These are phyloP conservation scores for Bradypodion ventrale DNA, from an alignment of 2,797 vertebrate species.

Conservation along the genomic window DNA sequence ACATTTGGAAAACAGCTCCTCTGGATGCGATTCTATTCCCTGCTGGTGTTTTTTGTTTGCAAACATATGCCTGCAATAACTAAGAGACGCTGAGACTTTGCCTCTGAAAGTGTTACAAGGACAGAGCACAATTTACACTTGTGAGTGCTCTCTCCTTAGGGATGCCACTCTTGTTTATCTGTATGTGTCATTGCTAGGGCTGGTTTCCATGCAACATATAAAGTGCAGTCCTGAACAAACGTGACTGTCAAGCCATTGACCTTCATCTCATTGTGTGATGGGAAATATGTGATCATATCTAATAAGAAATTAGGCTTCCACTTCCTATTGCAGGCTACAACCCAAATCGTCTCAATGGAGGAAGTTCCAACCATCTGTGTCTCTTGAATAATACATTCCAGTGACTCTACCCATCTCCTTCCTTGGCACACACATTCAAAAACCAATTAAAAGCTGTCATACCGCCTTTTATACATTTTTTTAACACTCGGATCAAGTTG, in stretches of 20 bases:
- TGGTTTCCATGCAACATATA: neutral
- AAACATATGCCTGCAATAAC: neutral
- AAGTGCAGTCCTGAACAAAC: neutral
- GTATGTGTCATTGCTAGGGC: neutral
- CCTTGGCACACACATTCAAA: constrained; percentile 43
- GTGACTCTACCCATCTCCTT: neutral
- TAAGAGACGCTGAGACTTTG: neutral
- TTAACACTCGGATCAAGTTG: too few relatives aligned
- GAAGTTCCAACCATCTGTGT: constrained; percentile 59
- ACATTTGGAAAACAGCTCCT: too few relatives aligned
- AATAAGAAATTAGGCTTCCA: neutral
- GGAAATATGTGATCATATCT: constrained; percentile 51
- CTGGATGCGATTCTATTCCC: too few relatives aligned
- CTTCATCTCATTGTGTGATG: too few relatives aligned
- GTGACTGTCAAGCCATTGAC: too few relatives aligned
- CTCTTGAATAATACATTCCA: constrained; percentile 53
- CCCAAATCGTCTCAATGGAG: constrained; percentile 33
- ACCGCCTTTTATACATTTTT: too few relatives aligned
- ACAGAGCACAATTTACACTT: neutral
- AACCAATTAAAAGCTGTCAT: constrained; percentile 19
- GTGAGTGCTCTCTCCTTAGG: neutral
- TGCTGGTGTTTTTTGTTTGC: neutral
- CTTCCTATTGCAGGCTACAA: neutral
- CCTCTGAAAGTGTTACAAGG: neutral
- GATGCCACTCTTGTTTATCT: too few relatives aligned